Evolutionary conservation across 2,888 invertebrate genomes (phyloP), one percentile per base, ranked within the genome.

Genomic region (Enchytraeus crypticus): DNA sequence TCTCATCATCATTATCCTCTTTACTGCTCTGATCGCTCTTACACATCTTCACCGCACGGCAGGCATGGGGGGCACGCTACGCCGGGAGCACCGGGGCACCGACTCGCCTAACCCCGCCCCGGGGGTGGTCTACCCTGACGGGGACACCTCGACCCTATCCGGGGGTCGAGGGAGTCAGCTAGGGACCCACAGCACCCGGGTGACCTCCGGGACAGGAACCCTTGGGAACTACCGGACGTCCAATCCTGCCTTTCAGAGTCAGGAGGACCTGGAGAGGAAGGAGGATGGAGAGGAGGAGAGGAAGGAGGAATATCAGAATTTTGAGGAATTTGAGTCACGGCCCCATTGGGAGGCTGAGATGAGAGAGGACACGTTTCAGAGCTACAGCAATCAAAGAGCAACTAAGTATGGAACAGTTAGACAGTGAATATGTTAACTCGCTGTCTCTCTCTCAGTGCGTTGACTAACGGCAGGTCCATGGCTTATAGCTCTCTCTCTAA

Each of bases 1-100:
- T 11, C 18, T 62, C 27, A 26, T 62, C 18, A 26, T 62, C 51
- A 54, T 62, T 43, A 38, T 62, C 45, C 30, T 62, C 55, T 11
- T 59, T 51, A 49, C 55, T 38, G 26, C 54, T 32, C 21, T 59
- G 49, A 21, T 34, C 34, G 29, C n/a, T 29, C 34, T 45, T 45
- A 56, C 53, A 26, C 8, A 5, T 2, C 27, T 46, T 29, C 32
- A 46, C 32, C 14, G 8, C 18, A 38, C 18, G 11, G 38, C 38
- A n/a, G n/a, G n/a, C n/a, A n/a, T n/a, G 38, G 11, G 38, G 18
- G 11, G 38, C 38, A 8, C 38, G 11, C 38, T 18, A 14, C 38
- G 18, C 38, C 11, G 38, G 11, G 11, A 8, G 11, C 38, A 38
- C 38, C 38, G 18, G 38, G 38, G 38, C 38, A 38, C 38, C 38